Evolutionary conservation across 2,888 invertebrate species (phyloP), one percentile per base, ranked within the genome.

Genomic region (Nudaria mundana): DNA sequence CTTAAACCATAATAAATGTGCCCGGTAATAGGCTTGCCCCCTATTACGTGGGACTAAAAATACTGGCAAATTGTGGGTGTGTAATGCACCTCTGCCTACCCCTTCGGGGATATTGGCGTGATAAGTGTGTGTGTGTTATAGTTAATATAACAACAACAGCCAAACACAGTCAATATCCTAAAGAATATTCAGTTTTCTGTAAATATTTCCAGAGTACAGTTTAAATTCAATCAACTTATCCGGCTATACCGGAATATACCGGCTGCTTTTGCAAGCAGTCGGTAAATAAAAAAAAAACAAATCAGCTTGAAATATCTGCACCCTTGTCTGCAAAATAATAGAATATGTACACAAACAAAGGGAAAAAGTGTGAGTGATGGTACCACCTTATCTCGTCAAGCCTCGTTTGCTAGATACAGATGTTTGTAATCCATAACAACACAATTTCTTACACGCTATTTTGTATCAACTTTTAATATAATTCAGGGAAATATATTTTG

Each of bases 331-430:
- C 18, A 25, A 44, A 58, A 51, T 51, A 50, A 56, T 55, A 50
- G 29, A 54, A 57, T 40, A 42, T 38, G 50, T 45, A 42, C 46
- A 41, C 51, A 48, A 52, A 55, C 44, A 54, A 50, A 44, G 48
- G 46, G 45, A 59, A 46, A 71, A 72, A 71, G 63, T n/a, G 67
- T 70, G 73, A 77, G 66, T 66, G 63, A 76, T 76, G 75, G 63
- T 52, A 52, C 57, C 55, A 66, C 70, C 73, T 75, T 79, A 78
- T 78, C 78, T 76, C 48, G 52, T 61, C 61, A 63, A 66, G 69
- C 66, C 74, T 75, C 76, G 71, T 77, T 76, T 75, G 74, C 65
- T 60, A 61, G 56, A n/a, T 64, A 65, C 77, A 76, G 76, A 78
- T 76, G 76, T 67, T 67, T 44, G 58, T 62, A 67, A 76, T 79